Base-by-base conservation (phyloP, 1,140 invertebrate species). In the Coboldia fuscipes region DNA sequence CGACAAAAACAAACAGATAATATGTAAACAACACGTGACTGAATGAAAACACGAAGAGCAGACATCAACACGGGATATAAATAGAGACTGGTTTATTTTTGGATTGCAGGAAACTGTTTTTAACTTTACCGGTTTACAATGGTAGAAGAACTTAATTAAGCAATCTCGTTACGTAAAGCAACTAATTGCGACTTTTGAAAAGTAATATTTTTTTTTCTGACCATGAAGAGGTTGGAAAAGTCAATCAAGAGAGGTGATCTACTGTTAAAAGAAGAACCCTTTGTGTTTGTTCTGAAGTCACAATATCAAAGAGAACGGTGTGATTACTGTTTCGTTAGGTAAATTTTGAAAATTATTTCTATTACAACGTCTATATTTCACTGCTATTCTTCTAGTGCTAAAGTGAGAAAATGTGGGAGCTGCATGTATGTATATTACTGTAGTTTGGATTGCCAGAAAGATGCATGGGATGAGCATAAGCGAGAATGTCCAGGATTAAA, bases 341-440 rank as follows among this genome's bases (percentile, higher is more conserved):
- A 55, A 54, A 50, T 50, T 31, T 19, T 16, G 12, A 23, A 23
- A 6, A 23, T 12, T 12, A 23, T 23, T 23, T 7, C 12, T 23
- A 23, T 23, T 12, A 7, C 12, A 7, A 23, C 22, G 22, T 7
- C 6, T 7, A 23, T 23, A 23, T 23, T 6, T 6, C 6, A 23
- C 12, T 13, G 13, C 8, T 19, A 44, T 41, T 46, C 36, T 41
- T 33, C 43, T 42, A 79, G 75, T 37, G 57, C 56, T 2, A 68
- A 74, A 43, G 57, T 82, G 5, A 54, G 65, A 3, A 81, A 75
- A 56, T 84, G 80, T 53, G 71, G 73, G 2, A 72, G 62, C n/a
- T 84, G 80, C 50, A 64, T 72, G n/a, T 80, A 72, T 48, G 73
- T 79, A 2, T 65, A 72, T 48, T 86, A 85, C 41, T 86, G 82